A percentile compares a stretch with the other conserved stretches of the same genome.
Evolutionary conservation across 2,797 vertebrate species (phyloP).

Genomic region (Emys orbicularis): DNA sequence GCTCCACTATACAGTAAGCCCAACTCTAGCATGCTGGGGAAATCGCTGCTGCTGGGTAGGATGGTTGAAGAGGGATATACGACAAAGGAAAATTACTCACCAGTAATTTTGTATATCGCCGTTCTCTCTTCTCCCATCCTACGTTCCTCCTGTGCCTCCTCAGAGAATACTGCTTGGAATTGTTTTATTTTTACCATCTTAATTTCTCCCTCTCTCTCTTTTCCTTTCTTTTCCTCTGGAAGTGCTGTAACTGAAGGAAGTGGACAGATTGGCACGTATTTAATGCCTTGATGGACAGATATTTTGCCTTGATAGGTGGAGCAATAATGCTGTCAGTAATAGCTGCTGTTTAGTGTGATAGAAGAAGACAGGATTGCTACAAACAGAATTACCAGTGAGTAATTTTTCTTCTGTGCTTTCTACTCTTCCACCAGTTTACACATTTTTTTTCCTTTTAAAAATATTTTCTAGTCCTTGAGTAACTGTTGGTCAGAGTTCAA

Average conservation of each 20-base stretch:
- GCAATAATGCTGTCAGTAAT: constrained; percentile 77
- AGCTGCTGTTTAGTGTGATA: constrained; percentile 71
- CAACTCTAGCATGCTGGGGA: constrained; percentile 53
- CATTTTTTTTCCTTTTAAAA: neutral
- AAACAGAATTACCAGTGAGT: constrained; percentile 72
- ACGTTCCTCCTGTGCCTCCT: neutral
- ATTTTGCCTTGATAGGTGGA: constrained; percentile 61
- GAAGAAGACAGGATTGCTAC: constrained; percentile 73
- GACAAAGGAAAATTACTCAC: constrained; percentile 2
- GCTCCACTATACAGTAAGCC: neutral
- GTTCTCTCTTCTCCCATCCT: constrained; percentile 35
- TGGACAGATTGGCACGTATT: neutral
- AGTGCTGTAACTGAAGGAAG: constrained; percentile 46
- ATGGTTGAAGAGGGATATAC: constrained; percentile 6
- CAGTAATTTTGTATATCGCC: constrained; percentile 29
- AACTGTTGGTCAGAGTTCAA: neutral
- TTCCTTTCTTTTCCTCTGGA: constrained; percentile 54
- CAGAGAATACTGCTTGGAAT: neutral
- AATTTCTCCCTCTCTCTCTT: constrained; percentile 51
- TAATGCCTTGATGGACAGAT: constrained; percentile 54
- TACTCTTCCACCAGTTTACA: neutral
- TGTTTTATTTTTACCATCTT: constrained; percentile 25
- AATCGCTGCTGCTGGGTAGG: constrained; percentile 2
- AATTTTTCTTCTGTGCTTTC: constrained; percentile 56
- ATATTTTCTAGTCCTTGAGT: neutral